These are phyloP conservation scores for Araneus ventricosus DNA, from an alignment of 1,140 invertebrate species.

Conservation along the genomic window DNA sequence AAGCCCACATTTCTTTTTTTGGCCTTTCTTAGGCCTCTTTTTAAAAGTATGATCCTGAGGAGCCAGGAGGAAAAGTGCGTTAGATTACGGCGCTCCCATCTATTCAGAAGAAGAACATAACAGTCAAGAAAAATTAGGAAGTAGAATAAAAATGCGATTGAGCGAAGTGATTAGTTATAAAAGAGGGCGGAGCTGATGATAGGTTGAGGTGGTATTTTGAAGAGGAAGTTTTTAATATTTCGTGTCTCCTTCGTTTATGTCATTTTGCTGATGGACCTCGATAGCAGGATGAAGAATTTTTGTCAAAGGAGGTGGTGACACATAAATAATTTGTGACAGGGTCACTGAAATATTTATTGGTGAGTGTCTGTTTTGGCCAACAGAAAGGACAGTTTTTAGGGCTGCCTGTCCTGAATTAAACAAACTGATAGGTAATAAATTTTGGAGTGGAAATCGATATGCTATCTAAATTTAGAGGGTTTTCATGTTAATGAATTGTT, in stretches of 20 bases:
- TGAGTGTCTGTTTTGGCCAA: not conserved
- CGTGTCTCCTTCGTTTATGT: not conserved
- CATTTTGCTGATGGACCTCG: not conserved
- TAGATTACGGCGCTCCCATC: not conserved
- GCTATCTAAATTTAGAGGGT: not conserved
- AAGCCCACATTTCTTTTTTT: not conserved
- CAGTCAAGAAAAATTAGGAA: slow-evolving; percentile 33
- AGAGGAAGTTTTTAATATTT: slow-evolving; percentile 29
- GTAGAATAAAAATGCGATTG: not conserved
- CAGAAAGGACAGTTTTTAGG: not conserved
- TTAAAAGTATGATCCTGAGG: not conserved
- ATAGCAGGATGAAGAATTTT: not conserved
- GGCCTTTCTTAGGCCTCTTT: not conserved
- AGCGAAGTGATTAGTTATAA: slow-evolving; percentile 42
- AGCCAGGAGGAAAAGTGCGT: not conserved
- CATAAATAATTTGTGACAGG: not conserved
- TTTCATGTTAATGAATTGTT: no score
- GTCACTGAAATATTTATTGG: not conserved
- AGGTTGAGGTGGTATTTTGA: slow-evolving; percentile 35
- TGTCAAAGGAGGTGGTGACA: not conserved
- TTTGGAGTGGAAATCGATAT: not conserved
- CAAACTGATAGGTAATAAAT: not conserved
- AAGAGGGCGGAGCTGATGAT: slow-evolving; percentile 45
- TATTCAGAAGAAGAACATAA: not conserved
- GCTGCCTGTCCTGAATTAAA: not conserved